Conservation (phyloP, 2,888 invertebrate species). For the Drosophila acutilabella region DNA sequence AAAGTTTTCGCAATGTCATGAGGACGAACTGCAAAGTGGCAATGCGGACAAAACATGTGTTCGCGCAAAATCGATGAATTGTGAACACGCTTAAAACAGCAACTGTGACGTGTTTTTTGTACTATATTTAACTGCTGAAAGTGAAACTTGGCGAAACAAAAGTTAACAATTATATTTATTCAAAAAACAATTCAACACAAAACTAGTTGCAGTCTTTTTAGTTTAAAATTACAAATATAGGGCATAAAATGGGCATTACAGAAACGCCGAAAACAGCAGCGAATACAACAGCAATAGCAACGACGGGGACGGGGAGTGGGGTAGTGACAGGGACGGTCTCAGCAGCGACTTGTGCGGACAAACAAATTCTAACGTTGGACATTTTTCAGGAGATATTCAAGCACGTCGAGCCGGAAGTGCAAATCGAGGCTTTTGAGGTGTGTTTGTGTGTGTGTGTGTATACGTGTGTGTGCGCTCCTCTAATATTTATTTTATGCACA, state of each 20-base stretch:
- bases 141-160: constrained; percentile 11
- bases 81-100: constrained; percentile 31
- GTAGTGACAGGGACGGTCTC: constrained; percentile 46
- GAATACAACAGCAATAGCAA: constrained; percentile 40
- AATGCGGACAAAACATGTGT: constrained; percentile 61
- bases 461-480: neutral
- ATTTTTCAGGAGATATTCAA: constrained; percentile 87
- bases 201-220: neutral
- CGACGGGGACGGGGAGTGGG: constrained; percentile 36
- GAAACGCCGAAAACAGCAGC: constrained; percentile 68
- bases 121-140: constrained; percentile 19
- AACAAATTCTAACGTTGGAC: constrained; percentile 85
- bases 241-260: constrained; percentile 77
- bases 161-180: constrained; percentile 33
- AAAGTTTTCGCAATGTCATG: constrained; percentile 21
- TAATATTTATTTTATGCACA: neutral
- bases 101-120: constrained; percentile 16
- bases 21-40: constrained; percentile 30
- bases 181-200: no score
- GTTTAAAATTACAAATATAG: constrained; percentile 8
- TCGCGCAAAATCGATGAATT: constrained; percentile 76
- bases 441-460: constrained; percentile 22
- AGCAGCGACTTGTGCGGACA: constrained; percentile 59
- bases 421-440: constrained; percentile 87
- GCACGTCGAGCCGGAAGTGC: constrained; percentile 87